phyloP scores from a whole-genome alignment of 2,113 vertebrate genomes.

The Micronycteris hirsuta region DNA sequence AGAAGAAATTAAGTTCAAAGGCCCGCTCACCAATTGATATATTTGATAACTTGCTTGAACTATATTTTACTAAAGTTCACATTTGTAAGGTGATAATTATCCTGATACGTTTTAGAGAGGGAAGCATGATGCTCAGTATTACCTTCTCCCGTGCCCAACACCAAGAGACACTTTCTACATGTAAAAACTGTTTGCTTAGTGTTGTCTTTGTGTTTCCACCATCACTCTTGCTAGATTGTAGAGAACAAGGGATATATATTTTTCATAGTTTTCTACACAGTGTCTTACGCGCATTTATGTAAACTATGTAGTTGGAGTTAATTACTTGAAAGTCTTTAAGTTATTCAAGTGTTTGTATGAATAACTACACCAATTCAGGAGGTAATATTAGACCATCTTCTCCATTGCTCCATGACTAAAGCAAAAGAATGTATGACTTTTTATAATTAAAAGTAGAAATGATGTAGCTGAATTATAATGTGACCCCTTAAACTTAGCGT shows the following conservation, averaged over 20 bases:
- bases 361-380: background rate
- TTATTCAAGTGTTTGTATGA: background rate
- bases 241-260: background rate
- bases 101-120: background rate
- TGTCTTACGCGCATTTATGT: background rate
- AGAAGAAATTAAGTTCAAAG: background rate
- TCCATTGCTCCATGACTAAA: background rate
- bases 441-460: background rate
- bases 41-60: background rate
- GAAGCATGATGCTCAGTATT: background rate
- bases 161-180: background rate
- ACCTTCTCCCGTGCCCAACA: background rate
- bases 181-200: background rate
- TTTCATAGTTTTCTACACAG: background rate
- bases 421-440: background rate
- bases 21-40: background rate
- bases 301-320: background rate
- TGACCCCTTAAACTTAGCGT: background rate
- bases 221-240: background rate
- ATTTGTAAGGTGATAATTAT: background rate
- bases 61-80: background rate
- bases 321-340: background rate
- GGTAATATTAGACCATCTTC: background rate
- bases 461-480: background rate
- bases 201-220: background rate